phyloP scores from a whole-genome alignment of 1,140 invertebrate species.

The Atta colombica region DNA sequence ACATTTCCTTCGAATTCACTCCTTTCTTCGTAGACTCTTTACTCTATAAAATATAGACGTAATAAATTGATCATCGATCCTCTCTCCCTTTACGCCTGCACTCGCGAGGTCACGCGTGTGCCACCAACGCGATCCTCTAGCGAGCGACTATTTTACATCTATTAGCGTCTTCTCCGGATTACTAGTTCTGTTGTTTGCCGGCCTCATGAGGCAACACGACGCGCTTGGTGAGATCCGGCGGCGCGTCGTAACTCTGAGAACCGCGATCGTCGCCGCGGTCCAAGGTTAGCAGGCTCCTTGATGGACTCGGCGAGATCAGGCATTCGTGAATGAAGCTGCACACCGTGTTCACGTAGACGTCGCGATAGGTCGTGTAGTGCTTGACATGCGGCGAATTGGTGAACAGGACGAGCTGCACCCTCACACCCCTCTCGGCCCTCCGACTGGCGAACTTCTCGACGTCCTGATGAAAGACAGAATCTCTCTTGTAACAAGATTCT shows the following conservation, averaged over 20 bases:
- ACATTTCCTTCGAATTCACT: not conserved
- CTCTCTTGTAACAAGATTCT: not conserved
- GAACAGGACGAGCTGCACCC: conserved; percentile 89
- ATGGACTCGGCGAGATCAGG: conserved; percentile 75
- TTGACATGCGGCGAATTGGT: conserved; percentile 91
- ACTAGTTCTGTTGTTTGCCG: conserved; percentile 65
- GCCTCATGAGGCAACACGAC: conserved; percentile 79
- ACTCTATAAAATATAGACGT: not conserved
- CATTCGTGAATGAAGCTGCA: conserved; percentile 89
- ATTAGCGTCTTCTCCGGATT: conserved; percentile 21
- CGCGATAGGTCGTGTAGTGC: conserved; percentile 88
- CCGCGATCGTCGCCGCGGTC: conserved; percentile 49
- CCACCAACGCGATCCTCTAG: conserved; percentile 10
- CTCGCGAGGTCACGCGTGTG: not conserved
- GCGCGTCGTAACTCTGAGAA: conserved; percentile 52
- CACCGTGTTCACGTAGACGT: conserved; percentile 89
- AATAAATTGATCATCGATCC: conserved; percentile 35
- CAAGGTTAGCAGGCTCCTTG: conserved; percentile 13
- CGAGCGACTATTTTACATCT: conserved; percentile 44
- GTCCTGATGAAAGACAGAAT: conserved; percentile 82
- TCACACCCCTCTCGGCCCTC: conserved; percentile 88
- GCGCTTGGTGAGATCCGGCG: conserved; percentile 74
- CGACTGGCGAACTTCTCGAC: conserved; percentile 88
- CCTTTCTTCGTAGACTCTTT: not conserved
- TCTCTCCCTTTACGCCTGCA: conserved; percentile 50